phyloP scores from a whole-genome alignment of 2,113 vertebrate genomes.

The Eptesicus fuscus region DNA sequence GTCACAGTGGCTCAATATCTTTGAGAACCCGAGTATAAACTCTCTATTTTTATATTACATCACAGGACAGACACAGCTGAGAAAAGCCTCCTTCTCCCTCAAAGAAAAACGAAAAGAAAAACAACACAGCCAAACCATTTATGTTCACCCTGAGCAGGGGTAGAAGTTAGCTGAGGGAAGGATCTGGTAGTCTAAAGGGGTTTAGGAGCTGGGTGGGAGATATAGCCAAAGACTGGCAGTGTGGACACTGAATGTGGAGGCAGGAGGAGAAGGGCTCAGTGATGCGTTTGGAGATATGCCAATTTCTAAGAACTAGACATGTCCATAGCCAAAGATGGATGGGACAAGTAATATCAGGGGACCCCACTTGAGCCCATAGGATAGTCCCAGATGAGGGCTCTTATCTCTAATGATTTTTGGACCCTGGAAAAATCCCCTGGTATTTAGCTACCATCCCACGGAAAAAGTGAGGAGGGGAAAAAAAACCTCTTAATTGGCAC shows the following conservation, averaged over 20 bases:
- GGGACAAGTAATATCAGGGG: not conserved
- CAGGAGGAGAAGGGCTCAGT: not conserved
- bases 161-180: not conserved
- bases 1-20: not conserved
- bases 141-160: not conserved
- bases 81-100: not conserved
- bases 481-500: not conserved
- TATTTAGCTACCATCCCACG: not conserved
- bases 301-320: not conserved
- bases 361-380: not conserved
- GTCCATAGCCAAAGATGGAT: not conserved
- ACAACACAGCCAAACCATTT: not conserved
- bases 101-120: not conserved
- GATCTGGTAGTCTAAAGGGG: not conserved
- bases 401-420: not conserved
- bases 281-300: not conserved
- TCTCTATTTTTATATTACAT: not conserved
- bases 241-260: too few relatives aligned
- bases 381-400: not conserved
- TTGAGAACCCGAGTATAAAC: not conserved
- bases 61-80: not conserved
- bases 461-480: not conserved
- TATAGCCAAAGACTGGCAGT: rapidly evolving
- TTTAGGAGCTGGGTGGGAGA: not conserved
- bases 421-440: not conserved